These are phyloP conservation scores for Rugalucina vietnamica DNA, from an alignment of 2,888 invertebrate species.

Conservation along the genomic window DNA sequence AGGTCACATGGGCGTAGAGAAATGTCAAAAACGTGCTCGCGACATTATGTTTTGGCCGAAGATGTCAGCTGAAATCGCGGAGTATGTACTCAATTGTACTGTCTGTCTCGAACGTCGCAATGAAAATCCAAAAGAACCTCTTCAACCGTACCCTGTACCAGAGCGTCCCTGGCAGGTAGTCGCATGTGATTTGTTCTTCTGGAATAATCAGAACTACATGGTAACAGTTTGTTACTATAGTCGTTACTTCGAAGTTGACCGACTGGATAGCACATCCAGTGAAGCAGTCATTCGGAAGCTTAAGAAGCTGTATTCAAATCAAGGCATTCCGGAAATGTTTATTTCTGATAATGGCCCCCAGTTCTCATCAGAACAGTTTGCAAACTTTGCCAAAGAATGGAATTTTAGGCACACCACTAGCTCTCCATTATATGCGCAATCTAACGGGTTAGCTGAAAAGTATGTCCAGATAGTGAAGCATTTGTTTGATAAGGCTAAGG, in stretches of 20 bases:
- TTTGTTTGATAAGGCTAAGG: slow-evolving; percentile 13
- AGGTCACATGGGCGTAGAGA: neutral
- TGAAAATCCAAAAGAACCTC: slow-evolving; percentile 57
- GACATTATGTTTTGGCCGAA: neutral
- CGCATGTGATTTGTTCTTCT: slow-evolving; percentile 54
- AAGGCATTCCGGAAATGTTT: too few relatives aligned
- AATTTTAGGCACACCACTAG: neutral
- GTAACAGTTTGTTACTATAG: too few relatives aligned
- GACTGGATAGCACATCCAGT: neutral
- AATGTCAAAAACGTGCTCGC: neutral
- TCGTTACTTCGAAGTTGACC: neutral
- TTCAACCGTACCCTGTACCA: slow-evolving; percentile 39
- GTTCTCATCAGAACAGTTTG: neutral
- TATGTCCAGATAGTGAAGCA: neutral
- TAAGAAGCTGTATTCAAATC: neutral
- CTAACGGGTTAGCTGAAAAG: neutral
- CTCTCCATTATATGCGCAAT: neutral
- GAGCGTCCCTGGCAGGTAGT: slow-evolving; percentile 52
- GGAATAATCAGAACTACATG: slow-evolving; percentile 49
- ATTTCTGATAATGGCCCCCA: too few relatives aligned
- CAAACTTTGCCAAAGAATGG: slow-evolving; percentile 4
- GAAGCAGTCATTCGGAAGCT: neutral
- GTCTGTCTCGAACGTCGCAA: slow-evolving; percentile 41
- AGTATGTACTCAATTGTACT: slow-evolving; percentile 46
- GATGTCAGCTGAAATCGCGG: slow-evolving; percentile 37